These are phyloP conservation scores for Neosalanx taihuensis DNA, from an alignment of 2,797 vertebrate species.

Conservation along the genomic window DNA sequence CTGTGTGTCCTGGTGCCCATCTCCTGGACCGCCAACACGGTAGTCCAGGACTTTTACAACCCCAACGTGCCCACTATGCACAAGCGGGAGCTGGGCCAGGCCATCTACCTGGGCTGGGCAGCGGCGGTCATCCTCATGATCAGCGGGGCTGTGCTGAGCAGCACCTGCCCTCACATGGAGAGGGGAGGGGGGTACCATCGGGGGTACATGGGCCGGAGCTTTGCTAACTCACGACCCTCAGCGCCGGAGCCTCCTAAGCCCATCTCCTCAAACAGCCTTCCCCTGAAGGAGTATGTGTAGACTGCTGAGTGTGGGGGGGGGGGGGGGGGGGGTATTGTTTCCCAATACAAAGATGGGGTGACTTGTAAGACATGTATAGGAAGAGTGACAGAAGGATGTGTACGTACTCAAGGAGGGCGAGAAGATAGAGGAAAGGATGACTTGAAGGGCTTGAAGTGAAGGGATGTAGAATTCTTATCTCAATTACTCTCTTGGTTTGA, in stretches of 20 bases:
- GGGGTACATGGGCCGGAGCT: conserved; percentile 71
- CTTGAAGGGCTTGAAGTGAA: neutral
- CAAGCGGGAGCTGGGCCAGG: conserved; percentile 80
- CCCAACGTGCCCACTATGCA: conserved; percentile 72
- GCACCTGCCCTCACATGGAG: conserved; percentile 76
- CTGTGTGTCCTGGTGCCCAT: conserved; percentile 76
- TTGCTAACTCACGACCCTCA: conserved; percentile 65
- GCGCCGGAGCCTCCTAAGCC: conserved; percentile 67
- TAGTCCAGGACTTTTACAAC: conserved; percentile 80
- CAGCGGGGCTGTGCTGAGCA: conserved; percentile 77
- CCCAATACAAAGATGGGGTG: too few relatives aligned
- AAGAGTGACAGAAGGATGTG: neutral
- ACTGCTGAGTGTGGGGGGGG: neutral
- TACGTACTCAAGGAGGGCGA: neutral
- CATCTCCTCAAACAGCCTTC: conserved; percentile 63
- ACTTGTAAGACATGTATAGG: too few relatives aligned
- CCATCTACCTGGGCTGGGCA: conserved; percentile 80
- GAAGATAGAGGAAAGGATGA: neutral
- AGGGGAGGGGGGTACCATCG: conserved; percentile 60
- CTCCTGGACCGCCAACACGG: conserved; percentile 80
- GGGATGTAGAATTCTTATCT: neutral
- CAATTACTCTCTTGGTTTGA: neutral
- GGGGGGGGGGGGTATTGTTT: neutral
- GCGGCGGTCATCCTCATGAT: conserved; percentile 75
- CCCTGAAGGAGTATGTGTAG: conserved; percentile 79